Percentiles rank a stretch among this genome's conserved stretches.
Evolutionary conservation across 2,113 vertebrate species (phyloP).

Genomic region (Zosterops pallidus): DNA sequence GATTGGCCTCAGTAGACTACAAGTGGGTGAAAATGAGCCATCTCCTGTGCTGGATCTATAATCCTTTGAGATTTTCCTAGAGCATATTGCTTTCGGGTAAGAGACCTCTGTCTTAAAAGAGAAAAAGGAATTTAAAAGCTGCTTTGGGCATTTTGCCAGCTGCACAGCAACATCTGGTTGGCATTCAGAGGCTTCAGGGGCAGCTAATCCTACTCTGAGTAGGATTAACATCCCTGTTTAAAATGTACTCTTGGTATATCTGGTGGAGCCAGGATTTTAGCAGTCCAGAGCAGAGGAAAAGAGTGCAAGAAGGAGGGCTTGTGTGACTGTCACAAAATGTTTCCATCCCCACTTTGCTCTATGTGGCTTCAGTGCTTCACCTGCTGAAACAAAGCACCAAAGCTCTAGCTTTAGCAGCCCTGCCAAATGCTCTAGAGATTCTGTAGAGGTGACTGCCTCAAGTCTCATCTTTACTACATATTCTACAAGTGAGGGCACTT

Average conservation of each 20-base stretch:
- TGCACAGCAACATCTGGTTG: constrained; percentile 52
- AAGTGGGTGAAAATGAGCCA: constrained; percentile 46
- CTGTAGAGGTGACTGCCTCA: neutral
- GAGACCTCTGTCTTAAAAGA: constrained; percentile 14
- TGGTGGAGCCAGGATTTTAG: neutral
- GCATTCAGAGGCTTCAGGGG: constrained; percentile 53
- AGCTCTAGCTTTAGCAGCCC: neutral
- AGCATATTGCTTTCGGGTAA: neutral
- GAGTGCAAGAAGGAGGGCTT: neutral
- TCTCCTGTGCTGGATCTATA: constrained; percentile 1
- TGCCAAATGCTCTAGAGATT: neutral
- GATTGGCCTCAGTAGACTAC: neutral
- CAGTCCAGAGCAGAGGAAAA: neutral
- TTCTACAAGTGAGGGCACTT: neutral
- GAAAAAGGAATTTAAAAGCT: constrained; percentile 50
- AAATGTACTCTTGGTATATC: neutral
- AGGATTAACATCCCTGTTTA: constrained; percentile 50
- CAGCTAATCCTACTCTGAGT: constrained; percentile 59
- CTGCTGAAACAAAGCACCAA: neutral
- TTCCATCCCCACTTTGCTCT: neutral
- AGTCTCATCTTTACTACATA: neutral
- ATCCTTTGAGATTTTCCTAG: constrained; percentile 19
- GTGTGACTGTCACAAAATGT: neutral
- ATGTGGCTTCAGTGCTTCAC: neutral
- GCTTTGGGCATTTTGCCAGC: constrained; percentile 57